phyloP scores from a whole-genome alignment of 2,113 vertebrate genomes.

The Tapirus terrestris region DNA sequence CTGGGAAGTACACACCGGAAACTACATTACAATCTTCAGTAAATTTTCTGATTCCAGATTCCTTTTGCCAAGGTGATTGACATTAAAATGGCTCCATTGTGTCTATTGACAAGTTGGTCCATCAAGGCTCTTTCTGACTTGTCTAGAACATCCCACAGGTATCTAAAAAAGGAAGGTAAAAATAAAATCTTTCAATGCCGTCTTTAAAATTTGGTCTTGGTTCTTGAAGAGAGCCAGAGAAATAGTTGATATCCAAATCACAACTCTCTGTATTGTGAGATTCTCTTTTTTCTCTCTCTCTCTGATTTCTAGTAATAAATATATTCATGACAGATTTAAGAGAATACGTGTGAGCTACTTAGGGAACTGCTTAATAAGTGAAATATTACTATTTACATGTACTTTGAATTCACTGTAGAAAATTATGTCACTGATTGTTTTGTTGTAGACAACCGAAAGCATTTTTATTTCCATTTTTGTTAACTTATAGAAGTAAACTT shows the following conservation, averaged over 20 bases:
- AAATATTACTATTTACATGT: background rate
- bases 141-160: background rate
- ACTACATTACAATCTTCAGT: background rate
- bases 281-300: background rate
- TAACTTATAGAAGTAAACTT: conserved; percentile 16
- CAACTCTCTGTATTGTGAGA: background rate
- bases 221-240: background rate
- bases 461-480: background rate
- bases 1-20: background rate
- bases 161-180: background rate
- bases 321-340: background rate
- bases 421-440: background rate
- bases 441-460: background rate
- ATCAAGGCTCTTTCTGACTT: background rate
- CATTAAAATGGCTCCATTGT: background rate
- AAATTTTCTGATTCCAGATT: background rate
- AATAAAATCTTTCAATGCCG: background rate
- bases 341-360: background rate
- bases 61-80: background rate
- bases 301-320: background rate
- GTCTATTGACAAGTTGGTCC: background rate
- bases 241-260: background rate
- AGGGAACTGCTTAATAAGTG: background rate
- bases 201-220: background rate
- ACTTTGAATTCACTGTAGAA: background rate